A percentile compares a stretch with the other conserved stretches of the same genome.
phyloP scores from a whole-genome alignment of 2,888 invertebrate species.

The Amphimallon solstitiale region DNA sequence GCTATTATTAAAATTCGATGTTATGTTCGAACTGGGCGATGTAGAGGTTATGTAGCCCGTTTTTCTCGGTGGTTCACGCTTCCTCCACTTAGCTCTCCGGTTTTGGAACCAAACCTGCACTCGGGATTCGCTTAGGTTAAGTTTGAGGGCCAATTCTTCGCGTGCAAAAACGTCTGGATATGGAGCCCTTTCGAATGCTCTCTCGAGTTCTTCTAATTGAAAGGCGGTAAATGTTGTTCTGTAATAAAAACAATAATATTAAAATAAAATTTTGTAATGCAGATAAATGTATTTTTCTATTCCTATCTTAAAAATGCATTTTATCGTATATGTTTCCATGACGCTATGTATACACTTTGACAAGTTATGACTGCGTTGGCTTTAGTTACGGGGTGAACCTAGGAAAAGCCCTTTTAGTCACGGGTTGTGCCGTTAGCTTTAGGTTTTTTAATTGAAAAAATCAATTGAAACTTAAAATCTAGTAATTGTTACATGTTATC shows the following conservation, averaged over 20 bases:
- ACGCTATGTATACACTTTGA: too few relatives aligned
- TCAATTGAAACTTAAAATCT: too few relatives aligned
- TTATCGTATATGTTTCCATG: too few relatives aligned
- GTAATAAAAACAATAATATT: slow-evolving; percentile 55
- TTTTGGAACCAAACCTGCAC: slow-evolving; percentile 90
- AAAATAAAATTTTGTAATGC: too few relatives aligned
- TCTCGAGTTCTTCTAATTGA: slow-evolving; percentile 91
- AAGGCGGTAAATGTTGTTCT: slow-evolving; percentile 97
- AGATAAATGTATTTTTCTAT: too few relatives aligned
- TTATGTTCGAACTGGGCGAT: slow-evolving; percentile 72
- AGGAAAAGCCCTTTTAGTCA: too few relatives aligned
- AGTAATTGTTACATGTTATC: too few relatives aligned
- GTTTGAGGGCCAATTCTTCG: slow-evolving; percentile 90
- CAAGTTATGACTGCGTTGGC: too few relatives aligned
- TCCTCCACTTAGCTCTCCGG: slow-evolving; percentile 93
- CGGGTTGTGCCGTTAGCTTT: too few relatives aligned
- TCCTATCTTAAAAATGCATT: too few relatives aligned
- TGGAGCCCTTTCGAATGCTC: slow-evolving; percentile 94
- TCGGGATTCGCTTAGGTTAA: slow-evolving; percentile 85
- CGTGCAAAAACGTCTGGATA: slow-evolving; percentile 97
- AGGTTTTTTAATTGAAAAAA: too few relatives aligned
- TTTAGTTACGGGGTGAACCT: too few relatives aligned
- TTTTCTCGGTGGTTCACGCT: slow-evolving; percentile 92
- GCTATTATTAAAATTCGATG: slow-evolving; percentile 65
- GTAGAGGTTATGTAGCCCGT: slow-evolving; percentile 81